A percentile compares a stretch with the other conserved stretches of the same genome.
These are phyloP conservation scores for Drosophila limbata DNA, from an alignment of 2,888 invertebrate genomes.

Conservation along the genomic window DNA sequence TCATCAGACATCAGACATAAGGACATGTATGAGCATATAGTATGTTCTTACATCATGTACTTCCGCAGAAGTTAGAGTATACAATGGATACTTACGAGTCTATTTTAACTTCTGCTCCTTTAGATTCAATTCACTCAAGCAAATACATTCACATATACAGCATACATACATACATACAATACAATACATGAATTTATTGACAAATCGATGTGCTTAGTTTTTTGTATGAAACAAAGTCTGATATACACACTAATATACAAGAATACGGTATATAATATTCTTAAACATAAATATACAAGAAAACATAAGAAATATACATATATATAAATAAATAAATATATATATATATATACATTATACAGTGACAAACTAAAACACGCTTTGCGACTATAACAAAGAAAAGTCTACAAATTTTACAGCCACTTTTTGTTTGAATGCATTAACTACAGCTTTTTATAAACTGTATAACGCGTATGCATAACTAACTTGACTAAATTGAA, in stretches of 20 bases:
- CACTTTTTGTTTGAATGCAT: slow-evolving; percentile 62
- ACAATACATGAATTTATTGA: slow-evolving; percentile 80
- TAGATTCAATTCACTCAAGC: slow-evolving; percentile 34
- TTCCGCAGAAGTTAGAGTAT: slow-evolving; percentile 20
- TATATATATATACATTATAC: slow-evolving; percentile 48
- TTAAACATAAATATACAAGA: slow-evolving; percentile 81
- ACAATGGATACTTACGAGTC: slow-evolving; percentile 19
- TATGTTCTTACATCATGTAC: slow-evolving; percentile 10
- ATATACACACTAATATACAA: slow-evolving; percentile 83
- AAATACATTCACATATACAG: slow-evolving; percentile 23
- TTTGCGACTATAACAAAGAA: slow-evolving; percentile 53
- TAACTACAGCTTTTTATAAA: slow-evolving; percentile 65
- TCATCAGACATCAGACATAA: slow-evolving; percentile 1
- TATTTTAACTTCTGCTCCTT: slow-evolving; percentile 15
- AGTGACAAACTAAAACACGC: slow-evolving; percentile 65
- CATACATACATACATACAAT: slow-evolving; percentile 48
- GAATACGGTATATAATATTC: slow-evolving; percentile 77
- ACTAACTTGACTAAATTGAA: slow-evolving; percentile 45
- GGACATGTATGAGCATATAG: not conserved
- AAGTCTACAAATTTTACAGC: slow-evolving; percentile 66
- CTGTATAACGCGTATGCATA: slow-evolving; percentile 35
- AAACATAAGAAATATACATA: slow-evolving; percentile 35
- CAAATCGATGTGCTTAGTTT: slow-evolving; percentile 81
- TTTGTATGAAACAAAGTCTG: slow-evolving; percentile 83
- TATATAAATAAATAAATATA: slow-evolving; percentile 38